Evolutionary conservation across 1,140 invertebrate genomes (phyloP).

Genomic region (Drosophila lacertosa): DNA sequence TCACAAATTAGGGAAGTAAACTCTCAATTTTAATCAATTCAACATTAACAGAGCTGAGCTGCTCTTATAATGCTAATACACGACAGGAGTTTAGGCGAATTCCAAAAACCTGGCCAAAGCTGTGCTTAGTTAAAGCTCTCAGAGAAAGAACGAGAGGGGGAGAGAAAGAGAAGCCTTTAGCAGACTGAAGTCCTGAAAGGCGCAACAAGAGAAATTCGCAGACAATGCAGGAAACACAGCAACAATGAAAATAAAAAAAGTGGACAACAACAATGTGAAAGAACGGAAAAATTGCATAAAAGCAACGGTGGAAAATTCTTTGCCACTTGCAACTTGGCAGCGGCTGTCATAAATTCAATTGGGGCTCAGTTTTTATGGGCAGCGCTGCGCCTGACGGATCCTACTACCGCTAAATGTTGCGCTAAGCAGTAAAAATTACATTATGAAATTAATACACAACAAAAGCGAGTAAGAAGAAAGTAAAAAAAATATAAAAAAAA

Average conservation of each 20-base stretch:
- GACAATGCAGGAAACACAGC: slow-evolving; percentile 7
- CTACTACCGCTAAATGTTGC: slow-evolving; percentile 33
- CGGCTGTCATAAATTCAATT: slow-evolving; percentile 40
- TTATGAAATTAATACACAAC: slow-evolving; percentile 58
- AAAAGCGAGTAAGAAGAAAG: slow-evolving; percentile 5
- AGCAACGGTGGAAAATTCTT: slow-evolving; percentile 29
- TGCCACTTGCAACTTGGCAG: slow-evolving; percentile 23
- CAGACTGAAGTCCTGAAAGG: not conserved
- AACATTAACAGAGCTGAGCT: not conserved
- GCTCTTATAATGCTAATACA: not conserved
- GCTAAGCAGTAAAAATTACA: slow-evolving; percentile 59
- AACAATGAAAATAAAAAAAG: no score
- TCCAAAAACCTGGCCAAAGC: not conserved
- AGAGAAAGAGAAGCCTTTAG: not conserved
- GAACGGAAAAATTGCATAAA: slow-evolving; percentile 16
- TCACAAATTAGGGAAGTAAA: no score
- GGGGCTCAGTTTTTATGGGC: slow-evolving; percentile 24
- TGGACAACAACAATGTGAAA: not conserved
- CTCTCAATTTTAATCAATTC: no score
- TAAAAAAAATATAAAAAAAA: not conserved
- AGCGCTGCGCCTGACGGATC: slow-evolving; percentile 7
- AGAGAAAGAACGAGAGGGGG: no score
- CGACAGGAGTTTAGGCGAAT: not conserved
- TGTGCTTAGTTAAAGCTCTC: not conserved
- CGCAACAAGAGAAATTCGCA: not conserved